phyloP scores from a whole-genome alignment of 1,140 invertebrate genomes.

The Lepidurus apus region DNA sequence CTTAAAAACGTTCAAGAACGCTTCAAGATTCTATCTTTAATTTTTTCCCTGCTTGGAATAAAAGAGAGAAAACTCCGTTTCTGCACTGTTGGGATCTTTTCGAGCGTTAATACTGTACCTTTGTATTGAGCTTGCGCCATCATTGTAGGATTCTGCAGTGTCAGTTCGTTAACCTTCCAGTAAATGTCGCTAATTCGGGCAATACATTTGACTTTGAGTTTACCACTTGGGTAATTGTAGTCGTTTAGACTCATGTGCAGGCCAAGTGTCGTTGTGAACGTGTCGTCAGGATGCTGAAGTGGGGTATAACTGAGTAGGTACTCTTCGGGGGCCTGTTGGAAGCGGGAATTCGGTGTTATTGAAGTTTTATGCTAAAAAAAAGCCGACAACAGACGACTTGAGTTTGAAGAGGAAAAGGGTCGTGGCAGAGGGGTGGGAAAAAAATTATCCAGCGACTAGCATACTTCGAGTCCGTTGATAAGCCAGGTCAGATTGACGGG shows the following conservation, averaged over 20 bases:
- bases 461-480: neutral
- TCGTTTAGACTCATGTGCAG: neutral
- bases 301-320: neutral
- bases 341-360: neutral
- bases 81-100: neutral
- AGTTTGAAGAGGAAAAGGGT: neutral
- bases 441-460: neutral
- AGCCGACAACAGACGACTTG: neutral
- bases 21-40: neutral
- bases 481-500: constrained; percentile 17
- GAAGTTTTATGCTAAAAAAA: neutral
- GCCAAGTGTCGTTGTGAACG: neutral
- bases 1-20: neutral
- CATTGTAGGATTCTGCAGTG: neutral
- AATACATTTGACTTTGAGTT: constrained; percentile 14
- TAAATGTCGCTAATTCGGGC: constrained; percentile 8
- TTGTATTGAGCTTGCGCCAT: neutral
- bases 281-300: constrained; percentile 5
- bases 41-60: neutral
- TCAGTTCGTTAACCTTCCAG: constrained; percentile 5
- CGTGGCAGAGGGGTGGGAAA: neutral
- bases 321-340: neutral
- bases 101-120: neutral
- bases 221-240: constrained; percentile 14
- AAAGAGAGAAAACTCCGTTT: neutral